Conservation (phyloP, 2,797 vertebrate genomes). For the Coracias cyanogaster region DNA sequence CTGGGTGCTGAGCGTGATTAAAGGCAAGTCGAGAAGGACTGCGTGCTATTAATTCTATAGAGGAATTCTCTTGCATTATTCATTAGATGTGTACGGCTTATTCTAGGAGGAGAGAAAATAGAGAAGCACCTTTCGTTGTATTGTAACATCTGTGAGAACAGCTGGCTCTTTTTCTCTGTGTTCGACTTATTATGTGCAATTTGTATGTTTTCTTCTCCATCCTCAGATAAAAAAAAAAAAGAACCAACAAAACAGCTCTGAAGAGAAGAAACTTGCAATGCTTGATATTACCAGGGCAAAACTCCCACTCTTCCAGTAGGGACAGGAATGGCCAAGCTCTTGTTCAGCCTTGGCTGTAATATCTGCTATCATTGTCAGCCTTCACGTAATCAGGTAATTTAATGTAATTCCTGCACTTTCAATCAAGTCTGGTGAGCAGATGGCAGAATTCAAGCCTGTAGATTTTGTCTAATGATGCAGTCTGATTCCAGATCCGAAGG, state of each 20-base stretch:
- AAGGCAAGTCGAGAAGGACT: constrained; percentile 29
- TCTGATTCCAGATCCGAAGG: background rate
- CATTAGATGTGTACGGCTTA: background rate
- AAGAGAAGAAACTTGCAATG: background rate
- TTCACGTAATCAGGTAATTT: constrained; percentile 64
- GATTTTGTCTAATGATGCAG: constrained; percentile 7
- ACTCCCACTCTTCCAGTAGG: background rate
- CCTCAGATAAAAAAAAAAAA: background rate
- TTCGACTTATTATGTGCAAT: constrained; percentile 45
- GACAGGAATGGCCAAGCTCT: background rate
- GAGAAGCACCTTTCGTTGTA: constrained; percentile 46
- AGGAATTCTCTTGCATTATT: constrained; percentile 45
- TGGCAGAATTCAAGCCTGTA: background rate
- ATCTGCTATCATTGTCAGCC: constrained; percentile 40
- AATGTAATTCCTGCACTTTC: constrained; percentile 51
- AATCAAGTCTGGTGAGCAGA: constrained; percentile 55
- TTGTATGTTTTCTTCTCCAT: constrained; percentile 50
- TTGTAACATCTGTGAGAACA: constrained; percentile 58
- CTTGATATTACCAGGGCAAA: constrained; percentile 10
- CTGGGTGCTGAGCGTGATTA: constrained; percentile 44
- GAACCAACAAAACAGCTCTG: background rate
- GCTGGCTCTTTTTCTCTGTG: constrained; percentile 25
- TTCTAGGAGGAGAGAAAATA: constrained; percentile 15
- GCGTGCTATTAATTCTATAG: constrained; percentile 37
- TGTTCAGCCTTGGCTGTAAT: constrained; percentile 11